Evolutionary conservation across 2,888 invertebrate species (phyloP).

Genomic region (Orchesellides sinensis): DNA sequence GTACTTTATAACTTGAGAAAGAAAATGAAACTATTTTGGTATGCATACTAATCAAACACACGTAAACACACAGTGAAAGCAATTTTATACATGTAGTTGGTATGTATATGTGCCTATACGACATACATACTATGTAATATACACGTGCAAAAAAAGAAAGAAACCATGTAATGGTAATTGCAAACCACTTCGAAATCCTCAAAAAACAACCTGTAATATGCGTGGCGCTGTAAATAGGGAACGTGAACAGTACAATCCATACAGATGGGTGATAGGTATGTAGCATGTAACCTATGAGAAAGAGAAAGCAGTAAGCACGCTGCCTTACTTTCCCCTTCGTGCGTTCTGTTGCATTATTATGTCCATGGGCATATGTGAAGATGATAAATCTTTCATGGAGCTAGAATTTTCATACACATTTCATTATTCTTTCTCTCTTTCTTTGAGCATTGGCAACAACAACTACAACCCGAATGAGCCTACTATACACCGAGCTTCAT

Average conservation of each 20-base stretch:
- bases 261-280: background rate
- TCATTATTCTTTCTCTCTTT: slow-evolving; percentile 33
- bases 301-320: too few species aligned
- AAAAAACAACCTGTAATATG: background rate
- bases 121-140: background rate
- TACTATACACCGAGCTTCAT: background rate
- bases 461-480: background rate
- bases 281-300: too few species aligned
- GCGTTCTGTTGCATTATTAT: background rate
- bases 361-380: slow-evolving; percentile 19
- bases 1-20: background rate
- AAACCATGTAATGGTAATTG: background rate
- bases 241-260: background rate
- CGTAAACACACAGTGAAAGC: background rate
- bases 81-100: background rate
- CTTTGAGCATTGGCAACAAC: slow-evolving; percentile 35
- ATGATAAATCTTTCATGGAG: slow-evolving; percentile 59
- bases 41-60: background rate
- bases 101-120: background rate
- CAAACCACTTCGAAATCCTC: background rate
- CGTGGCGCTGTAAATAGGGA: slow-evolving; percentile 7
- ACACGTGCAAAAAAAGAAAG: background rate
- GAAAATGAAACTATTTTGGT: slow-evolving; percentile 13
- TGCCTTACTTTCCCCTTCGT: too few species aligned
- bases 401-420: slow-evolving; percentile 41